Evolutionary conservation across 2,797 vertebrate genomes (phyloP).

Genomic region (Tinamus major): DNA sequence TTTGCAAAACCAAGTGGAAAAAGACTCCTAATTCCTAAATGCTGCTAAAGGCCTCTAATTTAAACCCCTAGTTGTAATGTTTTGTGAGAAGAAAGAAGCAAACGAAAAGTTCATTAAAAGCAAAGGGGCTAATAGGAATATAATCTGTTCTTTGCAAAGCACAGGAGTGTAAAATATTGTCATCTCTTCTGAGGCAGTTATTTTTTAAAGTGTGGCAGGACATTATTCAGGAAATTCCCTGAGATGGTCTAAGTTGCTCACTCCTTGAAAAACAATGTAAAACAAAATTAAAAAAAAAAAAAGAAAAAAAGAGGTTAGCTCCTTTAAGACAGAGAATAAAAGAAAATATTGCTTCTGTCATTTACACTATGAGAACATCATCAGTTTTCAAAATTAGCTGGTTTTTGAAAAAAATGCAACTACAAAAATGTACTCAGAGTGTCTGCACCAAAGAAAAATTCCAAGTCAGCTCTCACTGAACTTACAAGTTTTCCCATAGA

Average conservation of each 20-base stretch:
- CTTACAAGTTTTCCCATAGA: neutral
- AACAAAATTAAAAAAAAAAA: neutral
- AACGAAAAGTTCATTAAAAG: neutral
- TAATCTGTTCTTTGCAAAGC: neutral
- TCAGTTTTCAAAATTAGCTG: neutral
- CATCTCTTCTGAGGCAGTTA: neutral
- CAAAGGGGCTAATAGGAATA: neutral
- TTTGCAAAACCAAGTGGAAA: neutral
- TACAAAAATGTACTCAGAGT: neutral
- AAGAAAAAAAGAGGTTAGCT: accelerated
- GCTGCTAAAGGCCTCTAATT: too few species aligned
- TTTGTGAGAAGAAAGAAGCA: neutral
- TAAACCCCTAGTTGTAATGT: neutral
- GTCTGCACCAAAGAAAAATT: neutral
- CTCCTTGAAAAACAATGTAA: neutral
- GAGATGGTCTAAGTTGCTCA: neutral
- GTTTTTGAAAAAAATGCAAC: neutral
- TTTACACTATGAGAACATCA: neutral
- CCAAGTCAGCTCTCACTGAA: neutral
- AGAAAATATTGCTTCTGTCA: neutral
- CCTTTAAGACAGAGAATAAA: neutral
- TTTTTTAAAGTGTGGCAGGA: neutral
- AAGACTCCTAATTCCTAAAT: neutral
- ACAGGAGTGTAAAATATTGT: neutral
- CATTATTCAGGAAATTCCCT: neutral